These are phyloP conservation scores for Diogma glabrata DNA, from an alignment of 2,888 invertebrate species.

Conservation along the genomic window DNA sequence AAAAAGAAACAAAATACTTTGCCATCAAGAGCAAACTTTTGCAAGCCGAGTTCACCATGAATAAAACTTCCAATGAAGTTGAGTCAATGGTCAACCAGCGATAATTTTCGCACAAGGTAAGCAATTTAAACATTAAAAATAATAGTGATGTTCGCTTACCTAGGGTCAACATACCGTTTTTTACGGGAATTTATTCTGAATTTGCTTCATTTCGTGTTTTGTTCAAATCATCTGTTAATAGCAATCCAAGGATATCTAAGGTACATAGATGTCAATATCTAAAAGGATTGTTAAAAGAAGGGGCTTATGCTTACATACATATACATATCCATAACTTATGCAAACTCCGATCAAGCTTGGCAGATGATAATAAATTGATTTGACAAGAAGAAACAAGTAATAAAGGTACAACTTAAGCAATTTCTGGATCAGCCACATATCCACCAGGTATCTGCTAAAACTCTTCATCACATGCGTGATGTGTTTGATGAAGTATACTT, in stretches of 20 bases:
- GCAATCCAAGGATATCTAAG: background rate
- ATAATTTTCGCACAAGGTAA: no score
- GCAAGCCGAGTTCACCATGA: no score
- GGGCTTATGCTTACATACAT: background rate
- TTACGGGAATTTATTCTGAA: background rate
- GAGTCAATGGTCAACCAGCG: no score
- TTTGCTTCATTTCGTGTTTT: slow-evolving; percentile 1
- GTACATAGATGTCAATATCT: slow-evolving; percentile 3
- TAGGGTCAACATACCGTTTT: background rate
- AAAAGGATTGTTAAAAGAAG: background rate
- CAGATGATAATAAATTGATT: background rate
- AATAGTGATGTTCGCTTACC: background rate
- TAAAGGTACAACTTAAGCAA: background rate
- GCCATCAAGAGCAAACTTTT: no score
- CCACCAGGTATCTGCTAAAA: background rate
- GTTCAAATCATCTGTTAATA: background rate
- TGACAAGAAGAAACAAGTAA: background rate
- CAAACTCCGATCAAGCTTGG: no score
- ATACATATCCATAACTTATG: no score
- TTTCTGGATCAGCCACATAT: background rate
- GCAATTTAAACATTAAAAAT: no score
- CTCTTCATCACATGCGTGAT: background rate
- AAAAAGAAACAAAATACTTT: no score
- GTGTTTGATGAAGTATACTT: background rate
- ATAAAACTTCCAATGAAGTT: no score